Conservation (phyloP, 2,113 vertebrate species). For the Canis aureus region DNA sequence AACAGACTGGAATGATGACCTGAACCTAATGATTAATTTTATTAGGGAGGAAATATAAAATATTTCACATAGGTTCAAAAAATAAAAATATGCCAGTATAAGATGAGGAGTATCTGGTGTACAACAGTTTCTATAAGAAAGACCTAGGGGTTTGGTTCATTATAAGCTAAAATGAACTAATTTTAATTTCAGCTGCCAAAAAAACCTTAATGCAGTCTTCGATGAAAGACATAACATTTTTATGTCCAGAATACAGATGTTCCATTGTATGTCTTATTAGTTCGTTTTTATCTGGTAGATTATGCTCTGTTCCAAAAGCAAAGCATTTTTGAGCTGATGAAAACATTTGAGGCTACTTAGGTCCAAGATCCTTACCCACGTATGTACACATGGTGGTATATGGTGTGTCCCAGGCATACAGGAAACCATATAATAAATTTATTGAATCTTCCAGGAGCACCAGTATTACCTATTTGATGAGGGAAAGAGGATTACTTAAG, state of each 20-base stretch:
- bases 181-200: constrained; percentile 64
- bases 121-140: background rate
- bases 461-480: background rate
- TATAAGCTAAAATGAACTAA: constrained; percentile 43
- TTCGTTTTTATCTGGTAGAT: background rate
- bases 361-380: background rate
- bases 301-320: background rate
- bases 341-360: background rate
- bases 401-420: background rate
- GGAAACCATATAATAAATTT: background rate
- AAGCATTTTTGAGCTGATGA: background rate
- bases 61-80: background rate
- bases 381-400: background rate
- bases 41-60: constrained; percentile 35
- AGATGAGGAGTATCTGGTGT: background rate
- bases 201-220: background rate
- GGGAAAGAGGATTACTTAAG: background rate
- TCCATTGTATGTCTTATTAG: background rate
- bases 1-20: background rate
- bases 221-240: constrained; percentile 43
- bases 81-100: background rate
- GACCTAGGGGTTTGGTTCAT: constrained; percentile 30
- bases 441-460: background rate
- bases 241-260: background rate
- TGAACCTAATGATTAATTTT: constrained; percentile 45